These are phyloP conservation scores for Maniola hyperantus DNA, from an alignment of 2,888 invertebrate species.

Conservation along the genomic window DNA sequence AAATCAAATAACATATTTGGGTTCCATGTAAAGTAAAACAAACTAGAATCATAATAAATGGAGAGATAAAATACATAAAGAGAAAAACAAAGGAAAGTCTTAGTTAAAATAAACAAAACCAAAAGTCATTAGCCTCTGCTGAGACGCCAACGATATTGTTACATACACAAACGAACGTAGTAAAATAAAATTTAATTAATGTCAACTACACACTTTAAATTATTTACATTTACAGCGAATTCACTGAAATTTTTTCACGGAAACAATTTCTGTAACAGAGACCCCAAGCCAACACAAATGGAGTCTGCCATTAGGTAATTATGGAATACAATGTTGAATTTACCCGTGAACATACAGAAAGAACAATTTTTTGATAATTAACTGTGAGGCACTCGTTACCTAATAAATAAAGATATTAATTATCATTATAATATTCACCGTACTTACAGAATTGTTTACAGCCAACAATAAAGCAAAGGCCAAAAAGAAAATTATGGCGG, in stretches of 20 bases:
- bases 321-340: slow-evolving; percentile 29
- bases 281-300: slow-evolving; percentile 62
- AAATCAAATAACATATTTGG: neutral
- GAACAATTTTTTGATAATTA: slow-evolving; percentile 31
- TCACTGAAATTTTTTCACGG: neutral
- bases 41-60: neutral
- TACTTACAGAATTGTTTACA: slow-evolving; percentile 78
- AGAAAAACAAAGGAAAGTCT: slow-evolving; percentile 36
- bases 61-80: no score
- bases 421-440: slow-evolving; percentile 40
- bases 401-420: neutral
- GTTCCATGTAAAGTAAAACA: neutral
- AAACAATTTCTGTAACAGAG: slow-evolving; percentile 32
- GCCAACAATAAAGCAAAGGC: slow-evolving; percentile 63
- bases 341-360: slow-evolving; percentile 11
- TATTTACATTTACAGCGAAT: neutral
- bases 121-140: slow-evolving; percentile 59
- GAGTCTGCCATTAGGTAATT: slow-evolving; percentile 64
- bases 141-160: slow-evolving; percentile 46
- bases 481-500: slow-evolving; percentile 74
- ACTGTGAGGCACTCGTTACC: slow-evolving; percentile 26
- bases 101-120: slow-evolving; percentile 48
- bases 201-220: neutral
- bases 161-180: slow-evolving; percentile 23
- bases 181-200: neutral